Percentiles rank a stretch among this genome's conserved stretches.
These are phyloP conservation scores for Scarus forsteni DNA, from an alignment of 2,797 vertebrate species.

Conservation along the genomic window DNA sequence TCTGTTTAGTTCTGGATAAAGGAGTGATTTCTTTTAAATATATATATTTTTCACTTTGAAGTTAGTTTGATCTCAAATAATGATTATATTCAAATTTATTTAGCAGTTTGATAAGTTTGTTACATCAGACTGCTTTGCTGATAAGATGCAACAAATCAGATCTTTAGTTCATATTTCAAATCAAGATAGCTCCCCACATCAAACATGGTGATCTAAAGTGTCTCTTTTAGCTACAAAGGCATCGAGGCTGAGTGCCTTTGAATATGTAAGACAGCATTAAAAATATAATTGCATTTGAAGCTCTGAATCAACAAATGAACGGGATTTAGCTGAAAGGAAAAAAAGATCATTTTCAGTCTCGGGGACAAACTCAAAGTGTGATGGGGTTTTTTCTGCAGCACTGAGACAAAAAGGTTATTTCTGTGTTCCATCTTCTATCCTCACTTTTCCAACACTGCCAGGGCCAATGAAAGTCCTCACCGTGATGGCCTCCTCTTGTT, in stretches of 20 bases:
- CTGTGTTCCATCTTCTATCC: conserved; percentile 10
- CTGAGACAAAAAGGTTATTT: conserved; percentile 17
- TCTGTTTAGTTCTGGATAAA: neutral
- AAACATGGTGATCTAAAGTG: conserved; percentile 14
- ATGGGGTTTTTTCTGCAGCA: neutral
- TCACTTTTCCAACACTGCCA: conserved; percentile 13
- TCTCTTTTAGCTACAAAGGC: neutral
- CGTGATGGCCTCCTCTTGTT: conserved; percentile 43
- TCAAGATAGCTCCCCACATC: conserved; percentile 10
- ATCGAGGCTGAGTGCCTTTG: neutral
- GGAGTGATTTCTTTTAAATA: neutral
- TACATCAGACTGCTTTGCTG: conserved; percentile 35
- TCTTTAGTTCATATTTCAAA: conserved; percentile 32
- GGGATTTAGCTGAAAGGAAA: neutral
- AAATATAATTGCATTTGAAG: neutral
- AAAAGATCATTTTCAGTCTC: neutral
- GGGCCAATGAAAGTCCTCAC: conserved; percentile 36
- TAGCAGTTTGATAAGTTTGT: conserved; percentile 26
- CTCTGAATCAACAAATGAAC: conserved; percentile 12
- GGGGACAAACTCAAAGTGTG: neutral
- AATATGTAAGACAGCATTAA: neutral
- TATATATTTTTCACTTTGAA: conserved; percentile 25
- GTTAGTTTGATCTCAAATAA: conserved; percentile 31
- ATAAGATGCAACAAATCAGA: conserved; percentile 49
- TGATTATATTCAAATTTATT: conserved; percentile 26